Evolutionary conservation across 1,140 invertebrate genomes (phyloP).

Genomic region (Dysdera silvatica): DNA sequence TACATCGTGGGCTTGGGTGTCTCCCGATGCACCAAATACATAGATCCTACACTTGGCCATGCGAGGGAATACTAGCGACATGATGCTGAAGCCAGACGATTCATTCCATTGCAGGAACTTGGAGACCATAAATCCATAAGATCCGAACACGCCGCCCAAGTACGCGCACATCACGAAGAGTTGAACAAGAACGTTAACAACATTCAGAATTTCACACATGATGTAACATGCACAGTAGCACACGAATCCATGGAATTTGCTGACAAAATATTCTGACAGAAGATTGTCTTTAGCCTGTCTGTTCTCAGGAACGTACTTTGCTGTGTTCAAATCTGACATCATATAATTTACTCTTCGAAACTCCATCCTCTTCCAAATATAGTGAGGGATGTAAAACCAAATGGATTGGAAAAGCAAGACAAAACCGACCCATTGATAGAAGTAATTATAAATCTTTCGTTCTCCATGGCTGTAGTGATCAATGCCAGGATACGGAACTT

Average conservation of each 20-base stretch:
- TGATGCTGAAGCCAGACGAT: constrained; percentile 48
- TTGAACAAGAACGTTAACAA: constrained; percentile 45
- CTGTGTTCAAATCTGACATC: constrained; percentile 28
- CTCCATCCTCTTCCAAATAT: constrained; percentile 58
- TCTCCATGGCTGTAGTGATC: constrained; percentile 59
- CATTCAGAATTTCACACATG: constrained; percentile 58
- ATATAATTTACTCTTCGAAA: constrained; percentile 37
- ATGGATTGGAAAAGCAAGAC: constrained; percentile 80
- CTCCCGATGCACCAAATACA: constrained; percentile 68
- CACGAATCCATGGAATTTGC: constrained; percentile 71
- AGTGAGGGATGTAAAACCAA: constrained; percentile 52
- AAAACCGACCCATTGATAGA: constrained; percentile 94
- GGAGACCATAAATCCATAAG: constrained; percentile 48
- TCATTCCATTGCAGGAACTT: constrained; percentile 75
- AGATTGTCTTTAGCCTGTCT: constrained; percentile 68
- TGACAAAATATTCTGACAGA: constrained; percentile 70
- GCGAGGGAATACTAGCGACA: constrained; percentile 67
- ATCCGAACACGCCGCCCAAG: constrained; percentile 44
- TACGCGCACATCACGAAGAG: constrained; percentile 48
- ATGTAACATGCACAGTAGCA: constrained; percentile 81
- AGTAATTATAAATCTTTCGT: constrained; percentile 51
- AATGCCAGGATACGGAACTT: constrained; percentile 65
- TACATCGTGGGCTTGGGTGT: constrained; percentile 59
- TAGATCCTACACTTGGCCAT: constrained; percentile 86
- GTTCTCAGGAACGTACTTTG: constrained; percentile 48